phyloP scores from a whole-genome alignment of 2,888 invertebrate species.

The Lithosia quadra region DNA sequence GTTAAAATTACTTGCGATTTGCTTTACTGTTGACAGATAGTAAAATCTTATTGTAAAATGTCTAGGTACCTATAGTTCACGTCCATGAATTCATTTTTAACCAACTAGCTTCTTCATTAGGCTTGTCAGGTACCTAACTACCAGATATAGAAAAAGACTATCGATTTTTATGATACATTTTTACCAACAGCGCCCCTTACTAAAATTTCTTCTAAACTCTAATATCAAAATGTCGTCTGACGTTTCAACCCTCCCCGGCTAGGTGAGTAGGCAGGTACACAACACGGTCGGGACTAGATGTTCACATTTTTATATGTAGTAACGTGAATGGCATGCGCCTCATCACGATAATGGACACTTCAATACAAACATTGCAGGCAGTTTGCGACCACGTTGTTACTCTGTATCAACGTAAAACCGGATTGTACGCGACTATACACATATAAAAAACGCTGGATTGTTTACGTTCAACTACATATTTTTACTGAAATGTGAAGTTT shows the following conservation, averaged over 20 bases:
- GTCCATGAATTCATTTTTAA: too few relatives aligned
- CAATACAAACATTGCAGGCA: conserved; percentile 65
- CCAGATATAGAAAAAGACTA: too few relatives aligned
- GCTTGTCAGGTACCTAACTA: too few relatives aligned
- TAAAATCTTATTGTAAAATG: too few relatives aligned
- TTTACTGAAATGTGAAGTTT: conserved; percentile 28
- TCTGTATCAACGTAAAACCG: conserved; percentile 46
- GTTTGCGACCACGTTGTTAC: conserved; percentile 58
- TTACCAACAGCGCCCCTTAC: neutral
- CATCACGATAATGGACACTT: conserved; percentile 77
- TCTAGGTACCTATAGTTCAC: too few relatives aligned
- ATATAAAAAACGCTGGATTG: conserved; percentile 36
- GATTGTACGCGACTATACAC: conserved; percentile 41
- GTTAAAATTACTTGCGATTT: too few relatives aligned
- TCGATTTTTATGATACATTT: neutral
- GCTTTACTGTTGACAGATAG: too few relatives aligned
- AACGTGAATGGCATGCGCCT: conserved; percentile 61
- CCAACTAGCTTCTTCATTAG: too few relatives aligned
- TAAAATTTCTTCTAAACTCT: conserved; percentile 6
- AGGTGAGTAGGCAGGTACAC: conserved; percentile 18
- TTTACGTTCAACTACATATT: conserved; percentile 37
- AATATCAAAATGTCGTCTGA: conserved; percentile 29
- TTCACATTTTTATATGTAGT: conserved; percentile 57
- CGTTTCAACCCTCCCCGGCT: conserved; percentile 11
- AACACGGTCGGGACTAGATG: conserved; percentile 27